These are phyloP conservation scores for Cremastinae sp. DNA, from an alignment of 2,888 invertebrate species.

Conservation along the genomic window DNA sequence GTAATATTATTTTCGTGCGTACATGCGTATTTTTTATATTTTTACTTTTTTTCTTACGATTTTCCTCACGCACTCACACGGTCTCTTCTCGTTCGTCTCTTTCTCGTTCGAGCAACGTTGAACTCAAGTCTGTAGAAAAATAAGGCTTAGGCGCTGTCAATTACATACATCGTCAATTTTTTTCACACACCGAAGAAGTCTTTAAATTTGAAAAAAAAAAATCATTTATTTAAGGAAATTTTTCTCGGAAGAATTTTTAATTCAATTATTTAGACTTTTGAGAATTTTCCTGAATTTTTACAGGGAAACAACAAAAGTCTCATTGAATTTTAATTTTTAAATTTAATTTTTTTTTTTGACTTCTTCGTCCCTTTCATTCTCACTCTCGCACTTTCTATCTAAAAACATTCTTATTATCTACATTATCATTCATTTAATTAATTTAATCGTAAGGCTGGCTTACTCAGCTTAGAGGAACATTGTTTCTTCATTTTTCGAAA, in stretches of 20 bases:
- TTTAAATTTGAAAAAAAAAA: too few species aligned
- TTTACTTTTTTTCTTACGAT: constrained; percentile 5
- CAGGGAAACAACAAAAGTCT: neutral
- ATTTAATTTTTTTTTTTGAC: constrained; percentile 19
- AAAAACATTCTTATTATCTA: constrained; percentile 63
- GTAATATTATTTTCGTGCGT: constrained; percentile 39
- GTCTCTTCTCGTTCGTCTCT: constrained; percentile 27
- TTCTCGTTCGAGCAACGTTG: constrained; percentile 57
- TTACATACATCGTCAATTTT: constrained; percentile 54
- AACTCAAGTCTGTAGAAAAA: constrained; percentile 78
- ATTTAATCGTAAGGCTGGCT: constrained; percentile 78
- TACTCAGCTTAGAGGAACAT: constrained; percentile 80
- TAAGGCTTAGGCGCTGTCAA: constrained; percentile 75
- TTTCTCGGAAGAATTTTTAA: too few species aligned
- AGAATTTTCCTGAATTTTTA: constrained; percentile 12
- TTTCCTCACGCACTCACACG: constrained; percentile 25
- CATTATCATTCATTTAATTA: constrained; percentile 35
- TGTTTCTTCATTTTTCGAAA: constrained; percentile 71
- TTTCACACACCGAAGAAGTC: constrained; percentile 5
- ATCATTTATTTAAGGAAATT: too few species aligned
- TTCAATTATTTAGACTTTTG: too few species aligned
- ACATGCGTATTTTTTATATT: constrained; percentile 1
- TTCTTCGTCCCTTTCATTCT: constrained; percentile 45
- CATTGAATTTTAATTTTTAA: too few species aligned
- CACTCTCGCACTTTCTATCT: constrained; percentile 30